These are phyloP conservation scores for Andinoacara biseriatus DNA, from an alignment of 2,113 vertebrate genomes.

Conservation along the genomic window DNA sequence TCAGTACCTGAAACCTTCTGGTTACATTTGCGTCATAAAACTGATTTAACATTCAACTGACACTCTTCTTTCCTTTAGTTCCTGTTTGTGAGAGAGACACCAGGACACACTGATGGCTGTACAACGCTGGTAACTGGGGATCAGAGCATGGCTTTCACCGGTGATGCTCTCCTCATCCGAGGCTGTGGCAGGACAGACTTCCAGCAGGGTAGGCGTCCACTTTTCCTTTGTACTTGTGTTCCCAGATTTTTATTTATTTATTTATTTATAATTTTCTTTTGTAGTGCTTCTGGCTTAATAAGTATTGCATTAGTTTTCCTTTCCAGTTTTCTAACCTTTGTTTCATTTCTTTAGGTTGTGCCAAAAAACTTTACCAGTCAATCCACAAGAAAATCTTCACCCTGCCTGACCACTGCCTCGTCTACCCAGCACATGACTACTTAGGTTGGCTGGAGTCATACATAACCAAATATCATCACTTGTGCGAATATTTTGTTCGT, in stretches of 20 bases:
- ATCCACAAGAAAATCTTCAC: constrained; percentile 88
- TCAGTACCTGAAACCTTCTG: background rate
- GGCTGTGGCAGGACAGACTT: constrained; percentile 93
- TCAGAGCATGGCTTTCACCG: constrained; percentile 88
- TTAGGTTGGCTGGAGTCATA: constrained; percentile 67
- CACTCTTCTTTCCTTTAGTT: constrained; percentile 56
- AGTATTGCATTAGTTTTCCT: constrained; percentile 1
- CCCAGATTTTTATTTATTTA: background rate
- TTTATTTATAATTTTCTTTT: no score
- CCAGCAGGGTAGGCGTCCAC: constrained; percentile 83
- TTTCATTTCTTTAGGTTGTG: constrained; percentile 73
- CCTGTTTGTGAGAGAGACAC: constrained; percentile 83
- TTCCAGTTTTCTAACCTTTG: no score
- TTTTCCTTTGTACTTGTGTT: no score
- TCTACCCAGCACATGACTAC: constrained; percentile 93
- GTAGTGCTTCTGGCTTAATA: background rate
- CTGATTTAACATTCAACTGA: background rate
- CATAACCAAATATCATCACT: background rate
- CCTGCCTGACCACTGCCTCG: constrained; percentile 84
- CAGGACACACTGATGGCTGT: constrained; percentile 92
- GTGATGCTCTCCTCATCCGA: constrained; percentile 88
- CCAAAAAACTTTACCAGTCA: constrained; percentile 82
- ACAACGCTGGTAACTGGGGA: constrained; percentile 83
- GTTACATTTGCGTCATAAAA: background rate
- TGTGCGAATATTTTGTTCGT: no score